Conservation (phyloP, 1,140 invertebrate species). For the Metaphire vulgaris region DNA sequence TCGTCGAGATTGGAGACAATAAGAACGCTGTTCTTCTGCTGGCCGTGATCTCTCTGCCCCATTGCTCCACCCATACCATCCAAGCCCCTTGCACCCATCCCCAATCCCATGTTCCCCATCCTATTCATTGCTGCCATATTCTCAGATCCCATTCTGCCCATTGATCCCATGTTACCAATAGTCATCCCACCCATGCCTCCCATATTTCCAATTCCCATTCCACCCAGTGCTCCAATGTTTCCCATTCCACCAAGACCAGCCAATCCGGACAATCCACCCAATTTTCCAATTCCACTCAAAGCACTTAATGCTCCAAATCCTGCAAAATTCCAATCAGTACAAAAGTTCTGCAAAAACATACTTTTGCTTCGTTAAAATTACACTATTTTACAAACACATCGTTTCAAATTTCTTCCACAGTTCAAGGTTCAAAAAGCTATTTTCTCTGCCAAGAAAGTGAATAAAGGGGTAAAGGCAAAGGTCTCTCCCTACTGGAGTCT, state of each 20-base stretch:
- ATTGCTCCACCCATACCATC: neutral
- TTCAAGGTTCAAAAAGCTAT: too few species aligned
- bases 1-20: slow-evolving; percentile 52
- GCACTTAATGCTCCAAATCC: neutral
- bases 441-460: too few species aligned
- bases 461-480: too few species aligned
- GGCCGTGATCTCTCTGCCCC: neutral
- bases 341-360: neutral
- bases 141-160: too few species aligned
- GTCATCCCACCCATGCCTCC: neutral
- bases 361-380: neutral
- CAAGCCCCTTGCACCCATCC: slow-evolving; percentile 8
- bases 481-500: too few species aligned
- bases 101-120: too few species aligned
- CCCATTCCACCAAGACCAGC: slow-evolving; percentile 1
- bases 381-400: neutral
- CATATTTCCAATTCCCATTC: neutral
- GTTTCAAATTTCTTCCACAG: too few species aligned
- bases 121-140: too few species aligned
- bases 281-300: neutral
- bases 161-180: too few species aligned
- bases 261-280: neutral
- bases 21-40: slow-evolving; percentile 34
- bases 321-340: neutral
- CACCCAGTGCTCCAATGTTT: slow-evolving; percentile 6